A percentile compares a stretch with the other conserved stretches of the same genome.
These are phyloP conservation scores for Drosophila bocki DNA, from an alignment of 1,140 invertebrate genomes.

Conservation along the genomic window DNA sequence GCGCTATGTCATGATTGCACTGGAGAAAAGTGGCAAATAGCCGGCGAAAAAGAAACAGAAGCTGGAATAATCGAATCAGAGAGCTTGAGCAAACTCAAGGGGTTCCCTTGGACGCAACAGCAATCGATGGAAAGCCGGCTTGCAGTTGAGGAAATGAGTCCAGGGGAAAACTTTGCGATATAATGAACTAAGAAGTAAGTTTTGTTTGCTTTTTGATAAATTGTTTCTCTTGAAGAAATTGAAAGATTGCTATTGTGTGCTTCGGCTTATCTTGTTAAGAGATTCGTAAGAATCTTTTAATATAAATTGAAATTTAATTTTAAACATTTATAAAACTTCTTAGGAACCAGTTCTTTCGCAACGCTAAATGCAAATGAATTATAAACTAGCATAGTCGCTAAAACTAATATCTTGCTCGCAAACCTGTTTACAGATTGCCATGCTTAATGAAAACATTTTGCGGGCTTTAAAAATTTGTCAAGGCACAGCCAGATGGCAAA, in stretches of 20 bases:
- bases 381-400: background rate
- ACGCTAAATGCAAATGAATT: background rate
- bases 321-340: background rate
- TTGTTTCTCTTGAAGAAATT: no score
- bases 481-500: conserved; percentile 33
- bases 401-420: background rate
- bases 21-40: conserved; percentile 14
- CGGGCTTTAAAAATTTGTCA: conserved; percentile 65
- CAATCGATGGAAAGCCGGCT: conserved; percentile 11
- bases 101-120: conserved; percentile 3
- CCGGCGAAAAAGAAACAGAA: conserved; percentile 30
- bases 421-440: conserved; percentile 1
- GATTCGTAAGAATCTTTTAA: no score
- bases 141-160: conserved; percentile 21
- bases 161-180: conserved; percentile 21
- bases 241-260: conserved; percentile 1
- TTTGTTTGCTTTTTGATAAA: background rate
- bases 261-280: background rate
- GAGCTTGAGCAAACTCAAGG: conserved; percentile 19
- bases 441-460: conserved; percentile 56
- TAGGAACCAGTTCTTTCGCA: background rate
- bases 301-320: background rate
- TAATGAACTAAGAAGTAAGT: conserved; percentile 19
- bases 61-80: conserved; percentile 33
- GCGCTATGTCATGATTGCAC: conserved; percentile 29